Evolutionary conservation across 2,888 invertebrate species (phyloP).

Genomic region (Eilema griseolum): DNA sequence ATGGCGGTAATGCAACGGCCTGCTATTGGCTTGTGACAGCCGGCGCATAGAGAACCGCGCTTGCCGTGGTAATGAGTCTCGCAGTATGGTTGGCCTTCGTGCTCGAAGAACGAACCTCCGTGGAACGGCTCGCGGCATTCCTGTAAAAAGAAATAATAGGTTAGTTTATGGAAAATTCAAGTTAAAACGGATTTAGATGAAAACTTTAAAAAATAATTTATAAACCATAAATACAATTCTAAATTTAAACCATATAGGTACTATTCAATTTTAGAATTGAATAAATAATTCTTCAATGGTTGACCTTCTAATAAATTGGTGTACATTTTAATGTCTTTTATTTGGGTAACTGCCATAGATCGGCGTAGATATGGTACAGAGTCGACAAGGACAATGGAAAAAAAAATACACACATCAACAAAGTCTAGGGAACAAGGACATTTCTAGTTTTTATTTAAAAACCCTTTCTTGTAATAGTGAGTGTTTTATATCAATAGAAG

Average conservation of each 20-base stretch:
- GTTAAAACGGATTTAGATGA: neutral
- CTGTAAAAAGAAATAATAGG: slow-evolving; percentile 83
- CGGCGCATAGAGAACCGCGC: slow-evolving; percentile 98
- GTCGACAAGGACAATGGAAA: neutral
- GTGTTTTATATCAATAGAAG: too few relatives aligned
- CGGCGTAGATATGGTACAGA: neutral
- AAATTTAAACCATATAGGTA: neutral
- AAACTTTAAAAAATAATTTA: neutral
- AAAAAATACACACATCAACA: too few relatives aligned
- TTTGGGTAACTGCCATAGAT: neutral
- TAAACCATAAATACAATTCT: neutral
- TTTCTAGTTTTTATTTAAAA: too few relatives aligned
- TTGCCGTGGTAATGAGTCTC: slow-evolving; percentile 99
- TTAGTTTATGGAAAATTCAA: neutral
- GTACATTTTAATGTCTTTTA: too few relatives aligned
- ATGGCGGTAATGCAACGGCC: slow-evolving; percentile 99
- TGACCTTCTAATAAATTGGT: too few relatives aligned
- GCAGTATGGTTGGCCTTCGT: slow-evolving; percentile 99
- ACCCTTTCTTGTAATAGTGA: too few relatives aligned
- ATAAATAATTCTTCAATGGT: neutral
- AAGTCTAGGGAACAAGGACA: too few relatives aligned
- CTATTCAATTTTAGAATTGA: neutral
- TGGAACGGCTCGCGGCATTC: slow-evolving; percentile 99
- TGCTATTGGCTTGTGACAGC: slow-evolving; percentile 98
- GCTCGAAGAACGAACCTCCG: slow-evolving; percentile 99